phyloP scores from a whole-genome alignment of 2,113 vertebrate species.

The Myocastor coypus region DNA sequence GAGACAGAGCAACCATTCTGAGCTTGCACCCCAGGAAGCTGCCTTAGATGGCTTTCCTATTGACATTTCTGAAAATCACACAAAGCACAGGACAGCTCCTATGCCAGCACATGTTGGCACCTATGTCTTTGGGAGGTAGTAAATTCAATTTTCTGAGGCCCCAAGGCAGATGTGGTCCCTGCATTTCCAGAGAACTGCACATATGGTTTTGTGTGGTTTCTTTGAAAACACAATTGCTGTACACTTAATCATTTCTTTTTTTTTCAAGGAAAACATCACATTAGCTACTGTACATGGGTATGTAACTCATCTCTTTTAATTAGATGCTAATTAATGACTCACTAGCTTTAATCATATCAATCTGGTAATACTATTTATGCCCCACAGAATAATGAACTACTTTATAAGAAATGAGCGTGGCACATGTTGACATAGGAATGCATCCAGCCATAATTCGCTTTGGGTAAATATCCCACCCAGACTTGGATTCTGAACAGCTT shows the following conservation, averaged over 20 bases:
- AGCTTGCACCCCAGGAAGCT: background rate
- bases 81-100: conserved; percentile 35
- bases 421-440: conserved; percentile 85
- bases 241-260: conserved; percentile 73
- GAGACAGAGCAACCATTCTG: background rate
- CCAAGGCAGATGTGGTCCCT: conserved; percentile 18
- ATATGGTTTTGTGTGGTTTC: conserved; percentile 61
- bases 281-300: conserved; percentile 77
- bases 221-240: conserved; percentile 76
- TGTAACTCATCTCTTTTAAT: conserved; percentile 85
- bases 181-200: conserved; percentile 15
- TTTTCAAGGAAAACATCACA: conserved; percentile 81
- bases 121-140: conserved; percentile 3
- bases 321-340: conserved; percentile 88
- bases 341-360: conserved; percentile 86
- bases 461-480: conserved; percentile 84
- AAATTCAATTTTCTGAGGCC: conserved; percentile 60
- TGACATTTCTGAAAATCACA: conserved; percentile 22
- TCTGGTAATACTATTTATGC: conserved; percentile 87
- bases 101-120: conserved; percentile 22
- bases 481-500: conserved; percentile 83
- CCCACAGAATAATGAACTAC: conserved; percentile 87
- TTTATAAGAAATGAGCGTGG: conserved; percentile 84
- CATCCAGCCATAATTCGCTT: conserved; percentile 85
- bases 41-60: background rate